A percentile compares a stretch with the other conserved stretches of the same genome.
These are phyloP conservation scores for Chymomyza amoena DNA, from an alignment of 2,888 invertebrate genomes.

Conservation along the genomic window DNA sequence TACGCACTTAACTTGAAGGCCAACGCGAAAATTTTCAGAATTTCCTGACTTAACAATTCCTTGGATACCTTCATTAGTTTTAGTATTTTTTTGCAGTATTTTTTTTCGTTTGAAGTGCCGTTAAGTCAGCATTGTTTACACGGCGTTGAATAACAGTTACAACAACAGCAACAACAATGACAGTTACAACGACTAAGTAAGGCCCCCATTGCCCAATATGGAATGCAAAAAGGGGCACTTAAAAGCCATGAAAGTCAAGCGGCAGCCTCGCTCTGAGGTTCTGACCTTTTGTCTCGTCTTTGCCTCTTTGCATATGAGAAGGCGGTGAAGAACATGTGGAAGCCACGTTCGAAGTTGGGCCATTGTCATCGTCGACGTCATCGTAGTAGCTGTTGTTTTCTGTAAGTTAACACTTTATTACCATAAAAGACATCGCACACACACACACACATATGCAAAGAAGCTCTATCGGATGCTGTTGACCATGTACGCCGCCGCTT, in stretches of 20 bases:
- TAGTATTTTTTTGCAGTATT: neutral
- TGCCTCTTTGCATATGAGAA: neutral
- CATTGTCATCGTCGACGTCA: neutral
- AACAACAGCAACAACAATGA: conserved; percentile 15
- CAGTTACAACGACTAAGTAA: conserved; percentile 7
- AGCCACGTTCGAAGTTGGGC: neutral
- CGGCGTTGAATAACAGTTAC: neutral
- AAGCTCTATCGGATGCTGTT: neutral
- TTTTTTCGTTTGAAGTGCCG: conserved; percentile 31
- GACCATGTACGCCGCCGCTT: neutral
- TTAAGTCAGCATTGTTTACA: conserved; percentile 16
- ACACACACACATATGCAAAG: conserved; percentile 23
- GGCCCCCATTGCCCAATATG: neutral
- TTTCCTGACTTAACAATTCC: neutral
- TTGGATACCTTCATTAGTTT: neutral
- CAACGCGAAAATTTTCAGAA: neutral
- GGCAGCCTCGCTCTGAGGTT: neutral
- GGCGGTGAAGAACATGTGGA: neutral
- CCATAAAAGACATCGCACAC: conserved; percentile 33
- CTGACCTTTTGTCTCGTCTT: conserved; percentile 16
- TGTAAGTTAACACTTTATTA: conserved; percentile 36
- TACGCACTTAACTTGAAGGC: neutral
- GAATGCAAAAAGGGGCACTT: neutral
- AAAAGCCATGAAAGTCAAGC: neutral
- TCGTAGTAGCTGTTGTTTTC: conserved; percentile 3